Evolutionary conservation across 2,797 vertebrate species (phyloP).

Genomic region (Sciaenops ocellatus): DNA sequence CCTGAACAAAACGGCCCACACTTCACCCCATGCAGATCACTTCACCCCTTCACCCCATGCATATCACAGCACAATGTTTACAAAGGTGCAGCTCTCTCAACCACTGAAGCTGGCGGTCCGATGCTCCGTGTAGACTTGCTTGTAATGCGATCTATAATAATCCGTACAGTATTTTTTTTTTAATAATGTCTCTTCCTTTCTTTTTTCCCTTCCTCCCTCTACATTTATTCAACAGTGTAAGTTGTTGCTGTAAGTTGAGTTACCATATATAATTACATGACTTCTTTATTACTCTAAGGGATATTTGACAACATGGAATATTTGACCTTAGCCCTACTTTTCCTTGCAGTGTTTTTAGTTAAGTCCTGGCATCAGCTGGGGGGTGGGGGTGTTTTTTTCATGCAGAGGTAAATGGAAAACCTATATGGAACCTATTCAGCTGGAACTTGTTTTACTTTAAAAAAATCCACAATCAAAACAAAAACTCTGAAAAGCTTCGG

Average conservation of each 20-base stretch:
- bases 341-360: conserved; percentile 92
- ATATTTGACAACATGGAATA: conserved; percentile 84
- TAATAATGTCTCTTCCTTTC: background rate
- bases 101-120: conserved; percentile 12
- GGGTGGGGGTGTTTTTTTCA: conserved; percentile 87
- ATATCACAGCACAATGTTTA: conserved; percentile 73
- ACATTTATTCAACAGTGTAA: background rate
- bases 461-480: conserved; percentile 80
- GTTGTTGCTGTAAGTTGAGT: background rate
- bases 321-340: conserved; percentile 88
- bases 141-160: conserved; percentile 32
- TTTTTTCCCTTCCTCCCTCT: background rate
- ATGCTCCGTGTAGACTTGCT: background rate
- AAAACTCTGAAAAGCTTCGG: conserved; percentile 86
- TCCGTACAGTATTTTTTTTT: background rate
- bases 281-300: conserved; percentile 85
- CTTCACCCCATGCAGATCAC: conserved; percentile 75
- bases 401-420: conserved; percentile 92
- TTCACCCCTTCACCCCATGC: conserved; percentile 70
- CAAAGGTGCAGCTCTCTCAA: conserved; percentile 63
- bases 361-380: conserved; percentile 88
- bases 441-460: conserved; percentile 87
- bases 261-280: conserved; percentile 79
- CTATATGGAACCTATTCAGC: conserved; percentile 89
- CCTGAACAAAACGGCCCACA: conserved; percentile 76